Conservation (phyloP, 2,797 vertebrate species). For the Gallinago nigripennis region DNA sequence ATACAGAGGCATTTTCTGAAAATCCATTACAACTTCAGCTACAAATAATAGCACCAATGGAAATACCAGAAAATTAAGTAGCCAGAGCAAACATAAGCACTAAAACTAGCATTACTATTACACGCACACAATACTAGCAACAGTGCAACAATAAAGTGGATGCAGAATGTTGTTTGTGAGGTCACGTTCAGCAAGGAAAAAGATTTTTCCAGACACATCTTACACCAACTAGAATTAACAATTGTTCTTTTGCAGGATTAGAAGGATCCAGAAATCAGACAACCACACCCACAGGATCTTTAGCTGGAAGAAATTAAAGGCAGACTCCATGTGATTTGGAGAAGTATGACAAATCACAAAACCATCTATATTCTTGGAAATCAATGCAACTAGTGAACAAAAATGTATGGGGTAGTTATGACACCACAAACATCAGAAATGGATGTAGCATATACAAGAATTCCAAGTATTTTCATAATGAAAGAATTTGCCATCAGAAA, state of each 20-base stretch:
- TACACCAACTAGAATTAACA: neutral
- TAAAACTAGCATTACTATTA: neutral
- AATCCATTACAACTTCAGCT: neutral
- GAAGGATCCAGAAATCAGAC: neutral
- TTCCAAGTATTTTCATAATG: neutral
- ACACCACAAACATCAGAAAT: neutral
- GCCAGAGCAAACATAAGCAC: neutral
- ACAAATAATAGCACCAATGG: neutral
- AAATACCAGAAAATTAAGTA: neutral
- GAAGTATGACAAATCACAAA: neutral
- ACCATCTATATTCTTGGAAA: neutral
- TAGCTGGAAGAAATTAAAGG: neutral
- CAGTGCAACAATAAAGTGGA: neutral
- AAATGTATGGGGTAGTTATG: neutral
- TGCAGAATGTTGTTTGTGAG: neutral
- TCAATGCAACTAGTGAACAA: neutral
- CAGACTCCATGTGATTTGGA: neutral
- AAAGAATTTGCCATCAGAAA: neutral
- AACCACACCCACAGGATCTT: neutral
- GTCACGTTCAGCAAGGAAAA: neutral
- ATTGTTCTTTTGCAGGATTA: neutral
- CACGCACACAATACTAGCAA: neutral
- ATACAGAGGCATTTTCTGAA: neutral
- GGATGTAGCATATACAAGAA: neutral
- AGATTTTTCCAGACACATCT: neutral